Percentiles rank a stretch among this genome's conserved stretches.
Evolutionary conservation across 2,888 invertebrate genomes (phyloP).

Genomic region (Dasypolia templi): DNA sequence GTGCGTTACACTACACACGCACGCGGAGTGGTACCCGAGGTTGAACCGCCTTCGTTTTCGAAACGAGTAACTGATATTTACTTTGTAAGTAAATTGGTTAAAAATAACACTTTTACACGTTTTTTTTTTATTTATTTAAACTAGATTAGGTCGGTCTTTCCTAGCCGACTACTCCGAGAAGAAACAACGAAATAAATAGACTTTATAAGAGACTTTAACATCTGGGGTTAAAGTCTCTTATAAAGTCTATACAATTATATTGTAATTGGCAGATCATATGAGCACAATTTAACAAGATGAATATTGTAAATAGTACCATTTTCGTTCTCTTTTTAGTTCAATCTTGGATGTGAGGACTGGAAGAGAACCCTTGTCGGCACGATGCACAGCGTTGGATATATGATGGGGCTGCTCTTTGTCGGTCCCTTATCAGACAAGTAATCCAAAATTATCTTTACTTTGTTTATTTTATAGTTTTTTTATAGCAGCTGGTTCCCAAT

Average conservation of each 20-base stretch:
- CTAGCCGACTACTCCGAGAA: neutral
- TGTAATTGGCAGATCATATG: neutral
- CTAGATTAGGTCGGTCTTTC: too few relatives aligned
- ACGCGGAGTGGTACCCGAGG: too few relatives aligned
- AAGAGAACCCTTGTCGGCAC: slow-evolving; percentile 84
- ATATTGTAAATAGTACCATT: neutral
- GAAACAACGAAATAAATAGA: neutral
- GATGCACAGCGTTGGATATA: slow-evolving; percentile 88
- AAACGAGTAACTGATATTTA: neutral
- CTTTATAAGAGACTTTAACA: too few relatives aligned
- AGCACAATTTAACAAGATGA: neutral
- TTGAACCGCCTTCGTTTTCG: neutral
- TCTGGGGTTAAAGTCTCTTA: neutral
- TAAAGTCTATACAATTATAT: neutral
- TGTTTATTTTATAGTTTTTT: neutral
- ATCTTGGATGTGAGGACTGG: slow-evolving; percentile 75
- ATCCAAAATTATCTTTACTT: neutral
- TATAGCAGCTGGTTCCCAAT: neutral
- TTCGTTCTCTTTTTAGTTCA: slow-evolving; percentile 52
- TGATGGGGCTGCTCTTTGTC: slow-evolving; percentile 85
- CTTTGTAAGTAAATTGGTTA: too few relatives aligned
- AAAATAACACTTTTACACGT: too few relatives aligned
- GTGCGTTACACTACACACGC: neutral
- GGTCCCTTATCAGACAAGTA: slow-evolving; percentile 64
- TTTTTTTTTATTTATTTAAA: too few relatives aligned